These are phyloP conservation scores for Triops longicaudatus DNA, from an alignment of 1,140 invertebrate genomes.

Conservation along the genomic window DNA sequence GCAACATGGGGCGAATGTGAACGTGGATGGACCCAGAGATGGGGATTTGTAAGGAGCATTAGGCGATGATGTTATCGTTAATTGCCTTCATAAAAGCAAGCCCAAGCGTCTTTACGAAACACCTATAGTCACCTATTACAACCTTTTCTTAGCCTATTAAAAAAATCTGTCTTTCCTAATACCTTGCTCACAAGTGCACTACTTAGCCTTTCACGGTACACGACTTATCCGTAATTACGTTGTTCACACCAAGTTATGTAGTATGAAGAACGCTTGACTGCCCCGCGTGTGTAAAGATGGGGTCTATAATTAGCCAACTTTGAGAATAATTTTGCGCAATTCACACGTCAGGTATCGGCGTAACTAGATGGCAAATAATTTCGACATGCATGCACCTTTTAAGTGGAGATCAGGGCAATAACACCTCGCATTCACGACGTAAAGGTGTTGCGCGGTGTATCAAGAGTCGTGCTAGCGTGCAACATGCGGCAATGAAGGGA, in stretches of 20 bases:
- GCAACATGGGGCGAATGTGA: neutral
- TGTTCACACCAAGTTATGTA: too few species aligned
- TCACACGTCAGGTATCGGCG: too few species aligned
- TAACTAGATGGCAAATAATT: too few species aligned
- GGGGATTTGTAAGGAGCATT: slow-evolving; percentile 7
- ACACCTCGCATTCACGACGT: neutral
- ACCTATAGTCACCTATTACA: neutral
- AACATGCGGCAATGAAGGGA: neutral
- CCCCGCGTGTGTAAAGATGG: too few species aligned
- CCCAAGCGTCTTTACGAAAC: neutral
- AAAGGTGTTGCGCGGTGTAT: neutral
- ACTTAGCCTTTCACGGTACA: too few species aligned
- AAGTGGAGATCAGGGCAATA: too few species aligned
- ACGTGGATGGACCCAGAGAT: slow-evolving; percentile 1
- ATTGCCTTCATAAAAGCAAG: slow-evolving; percentile 15
- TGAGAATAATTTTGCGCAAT: too few species aligned
- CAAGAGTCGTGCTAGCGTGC: neutral
- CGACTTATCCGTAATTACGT: too few species aligned
- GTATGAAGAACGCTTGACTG: too few species aligned
- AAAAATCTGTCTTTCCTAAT: neutral
- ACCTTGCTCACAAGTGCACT: too few species aligned
- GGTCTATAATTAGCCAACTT: too few species aligned
- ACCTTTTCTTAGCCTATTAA: neutral
- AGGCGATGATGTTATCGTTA: slow-evolving; percentile 5
- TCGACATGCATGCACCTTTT: too few species aligned